Evolutionary conservation across 2,888 invertebrate species (phyloP), one percentile per base, ranked within the genome.

Genomic region (Mythimna lalbum): DNA sequence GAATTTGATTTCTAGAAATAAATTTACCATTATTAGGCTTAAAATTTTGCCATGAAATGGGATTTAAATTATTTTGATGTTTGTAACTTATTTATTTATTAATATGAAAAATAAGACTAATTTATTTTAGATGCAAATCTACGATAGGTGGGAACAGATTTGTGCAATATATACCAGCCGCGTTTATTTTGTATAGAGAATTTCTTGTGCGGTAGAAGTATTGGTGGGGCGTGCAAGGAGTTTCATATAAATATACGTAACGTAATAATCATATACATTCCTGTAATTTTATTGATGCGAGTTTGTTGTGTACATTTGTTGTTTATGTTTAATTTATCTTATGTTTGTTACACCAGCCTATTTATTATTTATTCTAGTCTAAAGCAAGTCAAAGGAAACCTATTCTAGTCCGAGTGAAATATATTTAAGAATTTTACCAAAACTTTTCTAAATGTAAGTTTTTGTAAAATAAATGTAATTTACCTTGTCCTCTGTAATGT

Each of bases 311-410:
- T 84, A 84, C 72, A 78, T 76, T 87, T 90, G 88, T 91, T 91
- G 86, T 88, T 90, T 86, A 83, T 76, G 85, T 89, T 89, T 89
- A 86, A 86, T 89, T 90, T 88, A 89, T 88, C 86, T 84, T 86
- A 79, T 73, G 81, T 90, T 90, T 88, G 89, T 92, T 91, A 83
- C 64, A 67, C 68, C 76, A 84, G 71, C 77, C 71, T 79, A 83
- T 82, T 82, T 78, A 87, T 88, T 88, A 88, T 88, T 89, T 88
- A 87, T 84, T 91, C 90, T 92, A 91, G 90, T 91, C 91, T 85
- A 79, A 77, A 78, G 79, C 82, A 74, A 89, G 89, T 89, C 89
- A 86, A 75, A 73, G 80, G 77, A 82, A 87, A 81, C 74, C 75
- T 84, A 86, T 81, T 90, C 91, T 91, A 91, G 91, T 91, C 85